Evolutionary conservation across 2,888 invertebrate species (phyloP).

Genomic region (Eulithis testata): DNA sequence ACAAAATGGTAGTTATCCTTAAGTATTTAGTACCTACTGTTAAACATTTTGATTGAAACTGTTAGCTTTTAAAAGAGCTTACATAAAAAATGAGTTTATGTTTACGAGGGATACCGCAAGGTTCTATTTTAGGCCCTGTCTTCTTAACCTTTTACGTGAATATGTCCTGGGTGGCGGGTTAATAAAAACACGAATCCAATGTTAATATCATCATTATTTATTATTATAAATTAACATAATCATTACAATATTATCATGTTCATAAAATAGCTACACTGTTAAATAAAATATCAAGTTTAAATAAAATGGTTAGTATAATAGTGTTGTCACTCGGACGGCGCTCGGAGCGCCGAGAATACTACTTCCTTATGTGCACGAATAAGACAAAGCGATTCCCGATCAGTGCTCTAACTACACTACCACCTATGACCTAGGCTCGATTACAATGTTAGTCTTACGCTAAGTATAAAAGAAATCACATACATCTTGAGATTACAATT

Average conservation of each 20-base stretch:
- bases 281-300: slow-evolving; percentile 63
- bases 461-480: slow-evolving; percentile 79
- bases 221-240: slow-evolving; percentile 75
- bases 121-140: slow-evolving; percentile 1
- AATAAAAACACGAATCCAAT: slow-evolving; percentile 50
- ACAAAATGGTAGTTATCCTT: not conserved
- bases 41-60: not conserved
- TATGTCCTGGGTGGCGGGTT: not conserved
- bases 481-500: slow-evolving; percentile 80
- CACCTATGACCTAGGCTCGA: slow-evolving; percentile 56
- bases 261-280: slow-evolving; percentile 68
- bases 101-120: not conserved
- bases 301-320: slow-evolving; percentile 46
- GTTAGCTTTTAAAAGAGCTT: not conserved
- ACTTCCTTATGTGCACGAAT: slow-evolving; percentile 75
- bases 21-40: not conserved
- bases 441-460: slow-evolving; percentile 72
- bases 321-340: slow-evolving; percentile 43
- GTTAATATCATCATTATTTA: slow-evolving; percentile 73
- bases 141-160: not conserved
- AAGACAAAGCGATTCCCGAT: slow-evolving; percentile 74
- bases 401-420: slow-evolving; percentile 53
- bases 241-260: slow-evolving; percentile 63
- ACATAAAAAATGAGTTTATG: not conserved
- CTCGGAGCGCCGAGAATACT: slow-evolving; percentile 59